Conservation (phyloP, 2,113 vertebrate genomes). For the Triplophysa siluroides region DNA sequence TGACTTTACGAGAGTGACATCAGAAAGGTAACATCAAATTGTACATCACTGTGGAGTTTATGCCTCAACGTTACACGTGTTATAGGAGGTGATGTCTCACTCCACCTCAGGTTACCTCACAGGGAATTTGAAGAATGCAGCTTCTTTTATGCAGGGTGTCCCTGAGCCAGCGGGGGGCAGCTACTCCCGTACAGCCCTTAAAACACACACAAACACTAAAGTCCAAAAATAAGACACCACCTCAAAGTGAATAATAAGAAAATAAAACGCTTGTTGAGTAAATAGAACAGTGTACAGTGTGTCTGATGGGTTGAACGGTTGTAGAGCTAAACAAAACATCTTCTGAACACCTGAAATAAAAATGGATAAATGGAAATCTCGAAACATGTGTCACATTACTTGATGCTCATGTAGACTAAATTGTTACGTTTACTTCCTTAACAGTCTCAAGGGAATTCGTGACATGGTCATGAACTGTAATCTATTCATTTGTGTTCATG, state of each 20-base stretch:
- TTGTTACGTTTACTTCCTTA: too few relatives aligned
- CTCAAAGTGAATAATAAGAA: neutral
- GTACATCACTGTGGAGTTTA: neutral
- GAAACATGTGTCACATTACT: too few relatives aligned
- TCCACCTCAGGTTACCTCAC: slow-evolving; percentile 12
- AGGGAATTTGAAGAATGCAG: slow-evolving; percentile 41
- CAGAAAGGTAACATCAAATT: neutral
- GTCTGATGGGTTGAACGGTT: too few relatives aligned
- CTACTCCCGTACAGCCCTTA: neutral
- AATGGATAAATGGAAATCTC: too few relatives aligned
- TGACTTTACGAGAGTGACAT: neutral
- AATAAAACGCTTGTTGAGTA: neutral
- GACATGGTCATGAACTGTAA: too few relatives aligned
- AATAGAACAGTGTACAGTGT: too few relatives aligned
- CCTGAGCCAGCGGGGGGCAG: slow-evolving; percentile 14
- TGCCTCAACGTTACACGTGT: neutral
- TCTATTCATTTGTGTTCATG: too few relatives aligned
- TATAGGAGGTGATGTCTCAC: neutral
- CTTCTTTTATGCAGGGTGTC: slow-evolving; percentile 8
- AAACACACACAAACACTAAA: neutral
- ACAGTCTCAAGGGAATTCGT: too few relatives aligned
- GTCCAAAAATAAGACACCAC: neutral
- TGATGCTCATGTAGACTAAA: too few relatives aligned
- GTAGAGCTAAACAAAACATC: too few relatives aligned
- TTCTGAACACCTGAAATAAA: too few relatives aligned